Conservation (phyloP, 2,113 vertebrate genomes). For the Pimephales promelas region DNA sequence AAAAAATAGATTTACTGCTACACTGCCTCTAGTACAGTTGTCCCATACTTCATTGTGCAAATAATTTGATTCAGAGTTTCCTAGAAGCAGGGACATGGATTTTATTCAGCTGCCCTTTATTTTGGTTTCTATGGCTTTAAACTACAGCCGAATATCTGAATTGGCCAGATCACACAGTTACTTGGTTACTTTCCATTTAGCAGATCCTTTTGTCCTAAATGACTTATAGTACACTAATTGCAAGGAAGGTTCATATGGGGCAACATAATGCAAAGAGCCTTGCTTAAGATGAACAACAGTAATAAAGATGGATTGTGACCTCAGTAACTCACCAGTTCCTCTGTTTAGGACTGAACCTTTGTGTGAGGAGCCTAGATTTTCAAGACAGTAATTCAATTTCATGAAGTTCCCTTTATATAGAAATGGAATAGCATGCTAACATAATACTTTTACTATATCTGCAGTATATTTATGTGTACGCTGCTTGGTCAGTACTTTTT, state of each 20-base stretch:
- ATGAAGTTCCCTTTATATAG: not conserved
- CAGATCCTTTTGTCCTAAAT: conserved; percentile 7
- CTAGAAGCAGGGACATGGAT: not conserved
- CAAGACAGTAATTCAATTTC: not conserved
- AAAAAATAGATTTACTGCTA: not conserved
- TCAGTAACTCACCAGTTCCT: not conserved
- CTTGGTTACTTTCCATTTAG: conserved; percentile 22
- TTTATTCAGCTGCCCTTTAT: conserved; percentile 8
- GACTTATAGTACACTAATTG: not conserved
- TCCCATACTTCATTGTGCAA: not conserved
- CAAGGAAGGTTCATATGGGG: conserved; percentile 7
- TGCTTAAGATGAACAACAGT: not conserved
- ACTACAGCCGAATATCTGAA: not conserved
- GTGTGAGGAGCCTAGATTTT: not conserved
- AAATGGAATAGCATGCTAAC: not conserved
- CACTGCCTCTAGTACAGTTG: not conserved
- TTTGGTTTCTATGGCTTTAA: conserved; percentile 7
- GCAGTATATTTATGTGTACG: not conserved
- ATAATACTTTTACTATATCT: not conserved
- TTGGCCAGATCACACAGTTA: not conserved
- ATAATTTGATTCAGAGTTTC: not conserved
- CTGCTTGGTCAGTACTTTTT: not conserved
- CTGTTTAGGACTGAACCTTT: not conserved
- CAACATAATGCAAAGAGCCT: not conserved
- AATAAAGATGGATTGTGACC: not conserved